Base-by-base conservation (phyloP, 1,140 invertebrate species). In the Achroia grisella region DNA sequence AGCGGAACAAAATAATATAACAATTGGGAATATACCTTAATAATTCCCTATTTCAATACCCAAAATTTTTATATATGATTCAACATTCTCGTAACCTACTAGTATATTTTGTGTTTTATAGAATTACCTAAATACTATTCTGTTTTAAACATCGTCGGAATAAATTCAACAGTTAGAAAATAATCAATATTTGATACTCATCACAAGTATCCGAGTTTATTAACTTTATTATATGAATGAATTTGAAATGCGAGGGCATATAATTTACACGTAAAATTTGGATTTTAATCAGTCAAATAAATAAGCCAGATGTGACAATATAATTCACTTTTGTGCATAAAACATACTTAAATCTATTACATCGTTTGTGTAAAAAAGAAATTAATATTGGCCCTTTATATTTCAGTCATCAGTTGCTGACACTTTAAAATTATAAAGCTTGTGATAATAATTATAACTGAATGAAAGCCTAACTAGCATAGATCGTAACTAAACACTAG, bases 51-150 rank as follows among this genome's bases (percentile, higher is more conserved):
- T 79, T 53, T 74, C 75, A 80, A 83, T 83, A 83, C 75, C 70
- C 71, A 76, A 76, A 65, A 58, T 44, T 61, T 72, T 66, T 74
- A 73, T 77, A 81, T 73, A 78, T 72, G 71, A 62, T 73, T 77
- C 72, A 80, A 84, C 79, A 79, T 79, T 79, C 71, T 75, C 79
- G 61, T 83, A 83, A 74, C 80, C 80, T 84, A 84, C 75, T 80
- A 75, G 68, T 84, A 81, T 75, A 81, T 78, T 77, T 79, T 76
- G 69, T 72, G 73, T 71, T 73, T 65, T 67, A 73, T 71, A 80
- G 70, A 71, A 78, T 79, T 80, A 80, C 66, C 73, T 84, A 81
- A 76, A 78, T 67, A 69, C 79, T 81, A 83, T 72, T 72, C 70
- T 62, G 73, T 78, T 75, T 78, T 74, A 83, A 66, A 79, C 70